Evolutionary conservation across 2,113 vertebrate genomes (phyloP).

Genomic region (Pheucticus melanocephalus): DNA sequence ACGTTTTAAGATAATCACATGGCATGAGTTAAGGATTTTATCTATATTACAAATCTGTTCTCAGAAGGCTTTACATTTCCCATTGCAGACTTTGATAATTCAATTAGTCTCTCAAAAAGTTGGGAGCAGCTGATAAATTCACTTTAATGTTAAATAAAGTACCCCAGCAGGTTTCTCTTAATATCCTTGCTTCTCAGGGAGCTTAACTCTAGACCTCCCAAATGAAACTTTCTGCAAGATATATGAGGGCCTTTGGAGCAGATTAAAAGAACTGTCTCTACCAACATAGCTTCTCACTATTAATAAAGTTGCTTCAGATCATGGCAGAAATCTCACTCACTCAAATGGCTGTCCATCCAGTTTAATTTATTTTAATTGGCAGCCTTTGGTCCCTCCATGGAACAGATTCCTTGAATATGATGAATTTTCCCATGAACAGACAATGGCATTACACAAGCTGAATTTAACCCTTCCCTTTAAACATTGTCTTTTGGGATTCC

Average conservation of each 20-base stretch:
- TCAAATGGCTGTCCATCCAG: neutral
- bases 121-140: conserved; percentile 49
- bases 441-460: conserved; percentile 2
- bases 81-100: conserved; percentile 46
- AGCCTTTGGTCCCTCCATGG: neutral
- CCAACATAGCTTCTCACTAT: neutral
- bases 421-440: neutral
- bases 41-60: conserved; percentile 34
- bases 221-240: conserved; percentile 2
- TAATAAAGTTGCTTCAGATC: conserved; percentile 47
- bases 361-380: conserved; percentile 49
- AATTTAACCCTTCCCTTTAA: conserved; percentile 56
- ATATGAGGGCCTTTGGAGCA: neutral
- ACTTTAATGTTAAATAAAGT: conserved; percentile 49
- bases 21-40: conserved; percentile 20
- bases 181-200: conserved; percentile 40
- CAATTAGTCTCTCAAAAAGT: conserved; percentile 51
- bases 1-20: conserved; percentile 1
- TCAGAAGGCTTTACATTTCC: conserved; percentile 32
- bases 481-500: neutral
- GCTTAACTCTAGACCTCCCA: conserved; percentile 20
- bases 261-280: conserved; percentile 42
- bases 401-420: conserved; percentile 19
- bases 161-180: conserved; percentile 45
- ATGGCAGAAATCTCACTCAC: conserved; percentile 6